phyloP scores from a whole-genome alignment of 1,140 invertebrate species.

The Ceratina australensis region DNA sequence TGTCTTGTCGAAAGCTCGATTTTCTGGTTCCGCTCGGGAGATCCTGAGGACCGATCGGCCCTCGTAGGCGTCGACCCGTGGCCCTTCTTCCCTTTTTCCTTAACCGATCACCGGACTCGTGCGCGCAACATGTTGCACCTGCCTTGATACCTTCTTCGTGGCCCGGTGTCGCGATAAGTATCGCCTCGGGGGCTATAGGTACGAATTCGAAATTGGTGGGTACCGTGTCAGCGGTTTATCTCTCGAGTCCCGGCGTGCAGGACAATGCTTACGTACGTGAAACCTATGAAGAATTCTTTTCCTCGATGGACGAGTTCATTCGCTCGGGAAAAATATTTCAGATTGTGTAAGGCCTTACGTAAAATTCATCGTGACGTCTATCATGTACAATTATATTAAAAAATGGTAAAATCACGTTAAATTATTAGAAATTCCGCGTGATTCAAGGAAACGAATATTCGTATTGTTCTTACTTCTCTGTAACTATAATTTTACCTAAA shows the following conservation, averaged over 20 bases:
- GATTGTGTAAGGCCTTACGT: no score
- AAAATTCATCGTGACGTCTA: no score
- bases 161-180: constrained; percentile 42
- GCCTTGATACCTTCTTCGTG: constrained; percentile 47
- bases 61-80: constrained; percentile 47
- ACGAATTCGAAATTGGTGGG: constrained; percentile 46
- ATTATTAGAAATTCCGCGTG: no score
- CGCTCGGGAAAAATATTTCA: background rate
- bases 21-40: constrained; percentile 35
- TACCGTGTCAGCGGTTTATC: constrained; percentile 28
- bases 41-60: constrained; percentile 25
- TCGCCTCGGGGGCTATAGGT: constrained; percentile 36
- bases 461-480: no score
- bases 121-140: constrained; percentile 45
- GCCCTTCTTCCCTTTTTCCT: background rate
- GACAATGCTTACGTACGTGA: background rate
- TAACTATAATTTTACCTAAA: no score
- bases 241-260: background rate
- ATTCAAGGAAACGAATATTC: no score
- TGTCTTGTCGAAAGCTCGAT: constrained; percentile 62
- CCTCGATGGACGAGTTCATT: background rate
- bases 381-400: no score
- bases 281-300: constrained; percentile 14
- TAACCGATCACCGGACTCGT: constrained; percentile 18
- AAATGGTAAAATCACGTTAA: no score